Evolutionary conservation across 2,797 vertebrate species (phyloP).

Genomic region (Otolemur crassicaudatus): DNA sequence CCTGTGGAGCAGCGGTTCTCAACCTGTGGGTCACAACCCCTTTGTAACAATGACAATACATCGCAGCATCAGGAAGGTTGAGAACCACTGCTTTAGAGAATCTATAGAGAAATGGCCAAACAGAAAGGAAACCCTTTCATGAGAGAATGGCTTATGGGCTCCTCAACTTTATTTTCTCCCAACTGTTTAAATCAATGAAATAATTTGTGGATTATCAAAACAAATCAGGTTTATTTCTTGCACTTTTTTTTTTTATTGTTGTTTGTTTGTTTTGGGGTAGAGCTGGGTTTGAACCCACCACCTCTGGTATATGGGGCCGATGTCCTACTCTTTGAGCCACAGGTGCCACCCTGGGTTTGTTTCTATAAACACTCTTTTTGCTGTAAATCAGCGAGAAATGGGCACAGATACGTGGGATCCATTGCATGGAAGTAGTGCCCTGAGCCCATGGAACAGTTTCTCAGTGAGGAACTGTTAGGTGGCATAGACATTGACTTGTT

Average conservation of each 20-base stretch:
- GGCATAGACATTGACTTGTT: background rate
- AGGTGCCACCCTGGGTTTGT: background rate
- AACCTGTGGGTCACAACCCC: too few species aligned
- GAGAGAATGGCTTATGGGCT: background rate
- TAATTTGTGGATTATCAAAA: background rate
- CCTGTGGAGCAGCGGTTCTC: background rate
- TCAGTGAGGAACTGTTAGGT: background rate
- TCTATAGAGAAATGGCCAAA: background rate
- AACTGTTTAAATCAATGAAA: constrained; percentile 11
- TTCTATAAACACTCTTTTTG: background rate
- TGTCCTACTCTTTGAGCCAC: too few species aligned
- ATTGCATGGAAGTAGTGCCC: background rate
- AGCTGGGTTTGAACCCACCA: too few species aligned
- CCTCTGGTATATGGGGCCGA: too few species aligned
- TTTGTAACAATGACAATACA: too few species aligned
- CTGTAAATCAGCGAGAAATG: background rate
- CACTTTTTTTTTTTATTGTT: too few species aligned
- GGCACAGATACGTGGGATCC: background rate
- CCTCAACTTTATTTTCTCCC: constrained; percentile 8
- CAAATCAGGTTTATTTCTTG: background rate
- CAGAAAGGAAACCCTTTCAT: background rate
- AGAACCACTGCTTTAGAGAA: background rate
- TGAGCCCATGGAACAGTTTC: background rate
- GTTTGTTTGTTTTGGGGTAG: too few species aligned
- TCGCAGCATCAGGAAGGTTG: too few species aligned